Evolutionary conservation across 2,113 vertebrate genomes (phyloP).

Genomic region (Rostratula benghalensis): DNA sequence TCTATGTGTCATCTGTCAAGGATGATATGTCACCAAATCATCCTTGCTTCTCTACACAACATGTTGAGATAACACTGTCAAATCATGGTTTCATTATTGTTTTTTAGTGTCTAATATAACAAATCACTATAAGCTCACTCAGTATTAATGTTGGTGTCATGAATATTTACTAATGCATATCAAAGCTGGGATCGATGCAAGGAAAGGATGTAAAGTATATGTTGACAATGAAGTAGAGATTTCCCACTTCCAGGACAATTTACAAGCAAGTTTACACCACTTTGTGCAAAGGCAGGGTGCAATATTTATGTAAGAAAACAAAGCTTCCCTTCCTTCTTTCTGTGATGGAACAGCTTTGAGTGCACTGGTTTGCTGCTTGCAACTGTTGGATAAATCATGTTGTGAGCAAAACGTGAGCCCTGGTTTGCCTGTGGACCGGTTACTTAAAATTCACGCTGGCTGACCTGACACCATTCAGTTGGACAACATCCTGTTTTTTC

Average conservation of each 20-base stretch:
- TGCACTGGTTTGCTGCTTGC: background rate
- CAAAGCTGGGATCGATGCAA: background rate
- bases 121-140: background rate
- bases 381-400: background rate
- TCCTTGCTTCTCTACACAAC: slow-evolving; percentile 39
- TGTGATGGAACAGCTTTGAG: background rate
- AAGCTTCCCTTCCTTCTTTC: background rate
- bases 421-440: background rate
- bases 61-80: slow-evolving; percentile 32
- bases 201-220: background rate
- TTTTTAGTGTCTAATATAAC: background rate
- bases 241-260: background rate
- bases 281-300: background rate
- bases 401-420: background rate
- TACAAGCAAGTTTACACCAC: background rate
- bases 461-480: background rate
- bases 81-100: background rate
- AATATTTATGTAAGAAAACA: background rate
- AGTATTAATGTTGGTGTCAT: background rate
- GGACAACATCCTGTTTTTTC: background rate
- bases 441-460: background rate
- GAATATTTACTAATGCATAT: background rate
- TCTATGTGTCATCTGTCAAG: slow-evolving; percentile 71
- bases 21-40: slow-evolving; percentile 68
- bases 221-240: background rate